A percentile compares a stretch with the other conserved stretches of the same genome.
These are phyloP conservation scores for Beroe forskalii DNA, from an alignment of 37 sponge, comb jelly and placozoan species.

Conservation along the genomic window DNA sequence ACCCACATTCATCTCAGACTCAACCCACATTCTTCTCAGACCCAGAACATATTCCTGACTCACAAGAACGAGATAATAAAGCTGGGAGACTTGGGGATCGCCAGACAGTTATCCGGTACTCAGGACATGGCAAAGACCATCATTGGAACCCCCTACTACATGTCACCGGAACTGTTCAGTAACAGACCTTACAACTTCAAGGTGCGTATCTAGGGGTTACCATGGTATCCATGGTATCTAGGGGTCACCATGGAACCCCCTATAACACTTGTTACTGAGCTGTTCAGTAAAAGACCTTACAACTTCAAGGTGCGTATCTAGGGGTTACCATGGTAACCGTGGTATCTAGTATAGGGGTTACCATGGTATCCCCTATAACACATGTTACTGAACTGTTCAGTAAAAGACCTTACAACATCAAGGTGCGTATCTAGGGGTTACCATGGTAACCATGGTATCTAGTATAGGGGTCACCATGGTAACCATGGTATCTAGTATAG, in stretches of 20 bases:
- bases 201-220: too few relatives aligned
- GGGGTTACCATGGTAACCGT: too few relatives aligned
- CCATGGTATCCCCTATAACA: constrained; percentile 97
- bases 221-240: too few relatives aligned
- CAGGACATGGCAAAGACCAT: constrained; percentile 89
- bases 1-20: too few relatives aligned
- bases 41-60: constrained; percentile 94
- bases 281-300: too few relatives aligned
- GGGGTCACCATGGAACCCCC: too few relatives aligned
- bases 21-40: too few relatives aligned
- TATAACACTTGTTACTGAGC: too few relatives aligned
- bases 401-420: too few relatives aligned
- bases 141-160: constrained; percentile 97
- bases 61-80: constrained; percentile 85
- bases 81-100: constrained; percentile 95
- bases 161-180: constrained; percentile 95
- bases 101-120: constrained; percentile 87
- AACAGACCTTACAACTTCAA: constrained; percentile 90
- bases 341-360: too few relatives aligned
- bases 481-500: too few relatives aligned
- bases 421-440: constrained; percentile 91
- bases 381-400: constrained; percentile 95
- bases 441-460: constrained; percentile 83
- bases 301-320: too few relatives aligned
- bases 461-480: constrained; percentile 85